Base-by-base conservation (phyloP, 2,888 invertebrate species). In the Eupsilia transversa region DNA sequence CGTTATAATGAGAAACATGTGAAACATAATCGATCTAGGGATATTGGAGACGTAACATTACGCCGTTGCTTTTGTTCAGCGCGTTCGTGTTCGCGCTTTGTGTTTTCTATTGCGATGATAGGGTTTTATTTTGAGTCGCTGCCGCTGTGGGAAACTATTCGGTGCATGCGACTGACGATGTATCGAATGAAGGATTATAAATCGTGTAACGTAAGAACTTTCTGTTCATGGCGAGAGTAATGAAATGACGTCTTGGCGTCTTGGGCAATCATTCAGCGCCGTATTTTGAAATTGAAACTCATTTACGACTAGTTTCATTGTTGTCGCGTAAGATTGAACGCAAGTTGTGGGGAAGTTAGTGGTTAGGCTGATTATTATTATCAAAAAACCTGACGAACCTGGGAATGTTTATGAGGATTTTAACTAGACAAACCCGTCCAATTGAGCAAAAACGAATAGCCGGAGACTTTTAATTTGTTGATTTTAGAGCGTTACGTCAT, bases 1-100 rank as follows among this genome's bases (percentile, higher is more conserved):
- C 94, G 94, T 89, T 93, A 94, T 95, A 96, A 95, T 95, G 95
- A 95, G 95, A 94, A 94, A 93, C 94, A 94, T 94, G 94, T 94
- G 95, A 94, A 94, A 94, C 91, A 93, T 92, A 94, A 94, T 94
- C 95, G 94, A 95, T 93, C 92, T 93, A 90, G 89, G 93, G 95
- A 89, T 92, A 95, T 92, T 83, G 90, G 95, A 95, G 93, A 94
- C 84, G 95, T 91, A 94, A 95, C 88, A 88, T 83, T 92, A 95
- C 89, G 89, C 91, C 92, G 86, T 83, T 90, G 91, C 91, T 93
- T 92, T 90, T 90, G 91, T 90, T 88, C 88, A 80, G 76, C 86
- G 83, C 83, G 82, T 80, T 80, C 81, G 72, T 81, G 80, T 87
- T 89, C 88, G 87, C 89, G 89, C 91, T 89, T 92, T 92, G 85